These are phyloP conservation scores for Aradus depressus DNA, from an alignment of 2,888 invertebrate species.

Conservation along the genomic window DNA sequence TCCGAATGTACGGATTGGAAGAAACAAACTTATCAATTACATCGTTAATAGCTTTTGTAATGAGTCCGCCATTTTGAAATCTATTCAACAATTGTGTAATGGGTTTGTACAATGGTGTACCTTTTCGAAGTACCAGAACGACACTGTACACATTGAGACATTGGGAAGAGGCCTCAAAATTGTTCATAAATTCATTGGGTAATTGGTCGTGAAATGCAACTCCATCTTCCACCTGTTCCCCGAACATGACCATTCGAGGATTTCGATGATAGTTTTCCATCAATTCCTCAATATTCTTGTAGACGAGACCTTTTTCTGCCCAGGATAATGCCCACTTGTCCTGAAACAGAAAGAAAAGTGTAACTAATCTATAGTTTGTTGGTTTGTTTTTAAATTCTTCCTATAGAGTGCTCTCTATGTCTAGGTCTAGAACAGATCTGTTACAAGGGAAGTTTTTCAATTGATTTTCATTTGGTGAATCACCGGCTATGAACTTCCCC, in stretches of 20 bases:
- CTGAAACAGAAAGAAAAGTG: slow-evolving; percentile 1
- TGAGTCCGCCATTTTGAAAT: slow-evolving; percentile 7
- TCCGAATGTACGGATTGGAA: neutral
- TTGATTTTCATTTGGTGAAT: too few relatives aligned
- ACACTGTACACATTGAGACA: neutral
- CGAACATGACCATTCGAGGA: slow-evolving; percentile 11
- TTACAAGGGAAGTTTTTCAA: too few relatives aligned
- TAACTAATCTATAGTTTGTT: too few relatives aligned
- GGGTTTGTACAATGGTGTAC: slow-evolving; percentile 13
- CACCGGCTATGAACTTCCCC: too few relatives aligned
- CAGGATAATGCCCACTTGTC: slow-evolving; percentile 11
- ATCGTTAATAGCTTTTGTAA: slow-evolving; percentile 5
- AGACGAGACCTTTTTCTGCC: slow-evolving; percentile 5
- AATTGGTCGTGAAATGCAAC: slow-evolving; percentile 8
- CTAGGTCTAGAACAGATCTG: too few relatives aligned
- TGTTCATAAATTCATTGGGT: slow-evolving; percentile 6
- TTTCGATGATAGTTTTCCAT: neutral
- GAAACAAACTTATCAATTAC: neutral
- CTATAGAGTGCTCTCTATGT: too few relatives aligned
- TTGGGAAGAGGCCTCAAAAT: slow-evolving; percentile 9
- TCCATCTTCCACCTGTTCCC: slow-evolving; percentile 11
- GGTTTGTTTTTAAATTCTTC: too few relatives aligned
- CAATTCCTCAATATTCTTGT: slow-evolving; percentile 1
- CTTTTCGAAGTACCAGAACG: neutral
- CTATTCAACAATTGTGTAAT: slow-evolving; percentile 3